These are phyloP conservation scores for Rhyzopertha dominica DNA, from an alignment of 1,140 invertebrate species.

Conservation along the genomic window DNA sequence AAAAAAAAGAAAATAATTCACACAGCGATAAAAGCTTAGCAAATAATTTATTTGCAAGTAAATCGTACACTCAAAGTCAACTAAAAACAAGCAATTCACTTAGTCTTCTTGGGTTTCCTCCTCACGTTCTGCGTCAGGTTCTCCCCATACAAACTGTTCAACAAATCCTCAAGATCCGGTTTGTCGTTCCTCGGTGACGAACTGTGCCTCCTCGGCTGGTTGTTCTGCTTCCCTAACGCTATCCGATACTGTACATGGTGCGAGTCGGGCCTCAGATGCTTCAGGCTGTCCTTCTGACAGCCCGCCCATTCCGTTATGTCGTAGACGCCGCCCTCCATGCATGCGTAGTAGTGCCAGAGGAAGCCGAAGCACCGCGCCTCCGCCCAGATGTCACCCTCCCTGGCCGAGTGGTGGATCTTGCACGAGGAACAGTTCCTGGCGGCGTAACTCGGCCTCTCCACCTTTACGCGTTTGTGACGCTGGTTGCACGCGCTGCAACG, in stretches of 20 bases:
- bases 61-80: too few relatives aligned
- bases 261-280: slow-evolving; percentile 76
- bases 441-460: slow-evolving; percentile 81
- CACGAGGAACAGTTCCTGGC: slow-evolving; percentile 85
- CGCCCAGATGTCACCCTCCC: slow-evolving; percentile 97
- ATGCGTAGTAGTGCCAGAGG: slow-evolving; percentile 91
- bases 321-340: slow-evolving; percentile 90
- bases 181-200: slow-evolving; percentile 27
- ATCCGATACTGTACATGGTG: slow-evolving; percentile 91
- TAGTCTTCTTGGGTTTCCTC: slow-evolving; percentile 18
- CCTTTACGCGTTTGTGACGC: slow-evolving; percentile 78
- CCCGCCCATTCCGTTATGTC: slow-evolving; percentile 95
- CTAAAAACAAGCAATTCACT: slow-evolving; percentile 11
- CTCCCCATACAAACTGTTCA: slow-evolving; percentile 41
- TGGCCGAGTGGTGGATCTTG: slow-evolving; percentile 84
- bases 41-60: too few relatives aligned
- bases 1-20: too few relatives aligned
- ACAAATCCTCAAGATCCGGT: slow-evolving; percentile 41
- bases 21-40: too few relatives aligned
- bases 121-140: too few relatives aligned
- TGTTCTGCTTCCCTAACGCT: slow-evolving; percentile 60
- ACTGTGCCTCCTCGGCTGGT: slow-evolving; percentile 27
- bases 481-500: slow-evolving; percentile 87
- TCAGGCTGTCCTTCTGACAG: slow-evolving; percentile 80
- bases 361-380: slow-evolving; percentile 84